Conservation (phyloP, 1,140 invertebrate genomes). For the Heliconius hewitsoni region DNA sequence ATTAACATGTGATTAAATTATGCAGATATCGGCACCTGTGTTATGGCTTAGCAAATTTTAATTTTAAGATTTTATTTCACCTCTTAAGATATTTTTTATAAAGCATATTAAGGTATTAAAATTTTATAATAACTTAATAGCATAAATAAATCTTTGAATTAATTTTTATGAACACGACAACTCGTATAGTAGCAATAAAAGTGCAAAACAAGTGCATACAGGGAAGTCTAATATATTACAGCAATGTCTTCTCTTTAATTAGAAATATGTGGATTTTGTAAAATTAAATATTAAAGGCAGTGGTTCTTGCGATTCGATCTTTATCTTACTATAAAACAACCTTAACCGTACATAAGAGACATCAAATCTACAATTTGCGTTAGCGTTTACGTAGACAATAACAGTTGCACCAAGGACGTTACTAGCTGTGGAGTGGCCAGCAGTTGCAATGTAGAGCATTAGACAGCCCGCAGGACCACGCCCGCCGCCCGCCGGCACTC, state of each 20-base stretch:
- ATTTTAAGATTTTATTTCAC: background rate
- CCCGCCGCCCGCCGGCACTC: slow-evolving; percentile 43
- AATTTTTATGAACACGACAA: background rate
- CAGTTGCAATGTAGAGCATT: slow-evolving; percentile 56
- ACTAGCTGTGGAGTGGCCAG: slow-evolving; percentile 30
- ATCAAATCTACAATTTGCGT: too few species aligned
- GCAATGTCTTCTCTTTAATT: too few species aligned
- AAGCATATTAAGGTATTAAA: too few species aligned
- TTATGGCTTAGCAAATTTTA: background rate
- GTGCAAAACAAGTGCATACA: too few species aligned
- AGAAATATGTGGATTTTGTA: too few species aligned
- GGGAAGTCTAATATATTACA: too few species aligned
- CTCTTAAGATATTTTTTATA: background rate
- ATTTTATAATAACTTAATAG: background rate
- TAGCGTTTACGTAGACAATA: background rate
- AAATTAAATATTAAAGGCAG: background rate
- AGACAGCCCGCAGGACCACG: slow-evolving; percentile 48
- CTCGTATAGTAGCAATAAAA: background rate
- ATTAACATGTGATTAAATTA: slow-evolving; percentile 23
- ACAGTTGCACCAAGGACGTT: slow-evolving; percentile 9
- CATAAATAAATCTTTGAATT: background rate
- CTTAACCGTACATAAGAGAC: too few species aligned
- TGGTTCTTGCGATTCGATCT: background rate
- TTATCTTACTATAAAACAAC: background rate
- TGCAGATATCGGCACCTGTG: background rate